Evolutionary conservation across 2,888 invertebrate species (phyloP).

Genomic region (Kryphioiulus occultus): DNA sequence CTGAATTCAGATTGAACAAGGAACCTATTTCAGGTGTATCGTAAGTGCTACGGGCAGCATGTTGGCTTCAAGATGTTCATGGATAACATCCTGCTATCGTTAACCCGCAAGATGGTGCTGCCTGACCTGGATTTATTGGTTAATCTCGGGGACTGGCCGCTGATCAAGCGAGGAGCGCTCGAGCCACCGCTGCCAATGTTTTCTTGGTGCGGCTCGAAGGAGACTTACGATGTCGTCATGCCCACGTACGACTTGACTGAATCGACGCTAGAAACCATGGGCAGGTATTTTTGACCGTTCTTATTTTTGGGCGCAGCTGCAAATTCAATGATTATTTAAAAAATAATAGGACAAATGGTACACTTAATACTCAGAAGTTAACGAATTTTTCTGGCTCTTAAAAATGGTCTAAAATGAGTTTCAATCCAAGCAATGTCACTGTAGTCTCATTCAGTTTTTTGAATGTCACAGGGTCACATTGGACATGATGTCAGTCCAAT

Average conservation of each 20-base stretch:
- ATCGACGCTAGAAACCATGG: conserved; percentile 91
- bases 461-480: conserved; percentile 75
- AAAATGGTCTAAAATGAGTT: too few relatives aligned
- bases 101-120: conserved; percentile 78
- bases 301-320: too few relatives aligned
- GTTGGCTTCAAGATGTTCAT: conserved; percentile 96
- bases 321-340: too few relatives aligned
- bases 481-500: conserved; percentile 90
- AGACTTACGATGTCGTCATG: conserved; percentile 85
- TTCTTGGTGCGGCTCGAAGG: conserved; percentile 94
- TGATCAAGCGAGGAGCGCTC: conserved; percentile 63
- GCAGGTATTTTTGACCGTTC: conserved; percentile 70
- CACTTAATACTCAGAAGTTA: too few relatives aligned
- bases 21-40: conserved; percentile 68
- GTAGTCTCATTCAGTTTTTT: background rate
- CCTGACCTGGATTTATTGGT: conserved; percentile 90
- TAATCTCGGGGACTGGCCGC: conserved; percentile 96
- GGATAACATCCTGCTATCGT: conserved; percentile 83
- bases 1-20: background rate
- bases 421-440: too few relatives aligned
- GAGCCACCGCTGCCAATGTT: conserved; percentile 76
- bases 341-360: too few relatives aligned
- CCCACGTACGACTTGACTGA: conserved; percentile 96
- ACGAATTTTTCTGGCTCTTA: too few relatives aligned
- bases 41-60: conserved; percentile 92